phyloP scores from a whole-genome alignment of 2,113 vertebrate genomes.

The Hemichromis elongatus region DNA sequence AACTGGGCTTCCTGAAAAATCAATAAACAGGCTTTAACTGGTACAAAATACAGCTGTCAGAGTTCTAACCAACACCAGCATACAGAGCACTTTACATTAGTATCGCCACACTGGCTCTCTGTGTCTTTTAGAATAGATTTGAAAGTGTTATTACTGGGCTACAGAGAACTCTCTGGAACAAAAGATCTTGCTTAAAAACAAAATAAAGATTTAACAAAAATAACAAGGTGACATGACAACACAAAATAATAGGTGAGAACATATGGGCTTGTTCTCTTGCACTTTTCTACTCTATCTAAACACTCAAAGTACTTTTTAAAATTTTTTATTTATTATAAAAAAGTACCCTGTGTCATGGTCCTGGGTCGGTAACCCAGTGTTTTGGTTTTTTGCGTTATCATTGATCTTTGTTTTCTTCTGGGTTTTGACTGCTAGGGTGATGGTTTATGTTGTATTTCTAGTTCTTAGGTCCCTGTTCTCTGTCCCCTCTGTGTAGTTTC shows the following conservation, averaged over 20 bases:
- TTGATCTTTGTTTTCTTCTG: too few species aligned
- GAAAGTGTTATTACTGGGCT: background rate
- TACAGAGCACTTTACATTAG: background rate
- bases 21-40: background rate
- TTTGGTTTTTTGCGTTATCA: too few species aligned
- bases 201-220: background rate
- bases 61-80: background rate
- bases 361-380: too few species aligned
- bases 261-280: background rate
- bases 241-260: background rate
- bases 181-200: background rate
- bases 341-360: too few species aligned
- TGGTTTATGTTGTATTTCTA: too few species aligned
- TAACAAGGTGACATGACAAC: background rate
- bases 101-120: background rate
- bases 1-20: background rate
- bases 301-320: background rate
- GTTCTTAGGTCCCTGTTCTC: too few species aligned
- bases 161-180: background rate
- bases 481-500: too few species aligned
- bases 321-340: background rate
- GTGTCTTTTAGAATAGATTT: background rate
- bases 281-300: background rate
- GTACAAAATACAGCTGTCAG: background rate
- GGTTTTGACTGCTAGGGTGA: too few species aligned